Percentiles rank a stretch among this genome's conserved stretches.
phyloP scores from a whole-genome alignment of 2,888 invertebrate species.

The Drosophila paucipuncta region DNA sequence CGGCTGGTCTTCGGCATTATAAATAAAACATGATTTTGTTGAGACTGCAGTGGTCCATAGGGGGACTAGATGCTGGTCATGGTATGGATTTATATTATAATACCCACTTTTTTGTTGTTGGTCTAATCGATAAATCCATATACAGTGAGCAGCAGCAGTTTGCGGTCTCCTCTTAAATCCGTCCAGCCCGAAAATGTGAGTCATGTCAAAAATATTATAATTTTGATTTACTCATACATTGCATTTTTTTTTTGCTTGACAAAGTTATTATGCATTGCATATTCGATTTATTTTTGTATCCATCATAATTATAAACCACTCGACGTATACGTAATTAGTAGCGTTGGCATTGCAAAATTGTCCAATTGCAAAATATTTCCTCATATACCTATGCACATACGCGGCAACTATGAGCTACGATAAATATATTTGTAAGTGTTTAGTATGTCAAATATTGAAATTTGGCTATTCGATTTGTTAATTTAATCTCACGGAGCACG shows the following conservation, averaged over 20 bases:
- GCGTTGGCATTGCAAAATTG: conserved; percentile 11
- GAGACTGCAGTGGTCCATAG: conserved; percentile 14
- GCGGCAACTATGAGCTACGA: background rate
- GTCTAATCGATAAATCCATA: conserved; percentile 62
- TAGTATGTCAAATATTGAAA: no score
- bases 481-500: background rate
- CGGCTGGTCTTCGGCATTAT: conserved; percentile 30
- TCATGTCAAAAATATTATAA: conserved; percentile 1
- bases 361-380: background rate
- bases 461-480: background rate
- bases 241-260: conserved; percentile 14
- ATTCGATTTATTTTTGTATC: conserved; percentile 34
- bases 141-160: conserved; percentile 36
- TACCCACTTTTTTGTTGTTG: conserved; percentile 19
- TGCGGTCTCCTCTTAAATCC: conserved; percentile 55
- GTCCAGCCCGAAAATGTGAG: conserved; percentile 28
- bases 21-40: conserved; percentile 63
- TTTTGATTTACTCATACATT: conserved; percentile 18
- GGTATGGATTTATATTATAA: conserved; percentile 28
- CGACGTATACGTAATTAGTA: conserved; percentile 65
- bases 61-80: conserved; percentile 10
- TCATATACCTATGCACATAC: background rate
- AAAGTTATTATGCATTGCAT: conserved; percentile 11
- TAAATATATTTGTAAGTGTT: background rate
- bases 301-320: conserved; percentile 39